Conservation (phyloP, 2,888 invertebrate genomes). For the Drosophila borealis region DNA sequence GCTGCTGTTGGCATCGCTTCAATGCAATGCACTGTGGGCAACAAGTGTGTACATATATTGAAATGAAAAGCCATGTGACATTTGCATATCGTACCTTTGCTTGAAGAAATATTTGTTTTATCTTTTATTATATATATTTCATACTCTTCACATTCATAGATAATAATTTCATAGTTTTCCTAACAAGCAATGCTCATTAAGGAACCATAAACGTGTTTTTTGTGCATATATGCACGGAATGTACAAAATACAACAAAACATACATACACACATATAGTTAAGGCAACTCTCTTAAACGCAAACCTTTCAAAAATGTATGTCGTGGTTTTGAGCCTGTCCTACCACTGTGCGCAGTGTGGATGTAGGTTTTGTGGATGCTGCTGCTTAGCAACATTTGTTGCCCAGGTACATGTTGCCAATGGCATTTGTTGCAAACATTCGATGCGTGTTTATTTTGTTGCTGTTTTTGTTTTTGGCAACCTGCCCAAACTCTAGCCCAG, state of each 20-base stretch:
- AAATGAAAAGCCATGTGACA: background rate
- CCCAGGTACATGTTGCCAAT: constrained; percentile 25
- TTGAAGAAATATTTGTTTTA: too few relatives aligned
- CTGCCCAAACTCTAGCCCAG: constrained; percentile 24
- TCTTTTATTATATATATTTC: too few relatives aligned
- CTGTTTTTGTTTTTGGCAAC: constrained; percentile 25
- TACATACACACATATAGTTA: too few relatives aligned
- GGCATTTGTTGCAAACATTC: constrained; percentile 18
- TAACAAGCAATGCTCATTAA: too few relatives aligned
- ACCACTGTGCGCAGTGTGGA: constrained; percentile 48
- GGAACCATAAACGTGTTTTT: too few relatives aligned
- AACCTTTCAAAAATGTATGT: background rate
- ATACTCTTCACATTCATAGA: too few relatives aligned
- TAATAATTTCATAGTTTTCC: too few relatives aligned
- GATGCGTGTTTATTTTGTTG: background rate
- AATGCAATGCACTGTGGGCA: constrained; percentile 34
- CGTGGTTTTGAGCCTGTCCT: too few relatives aligned
- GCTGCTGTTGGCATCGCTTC: constrained; percentile 18
- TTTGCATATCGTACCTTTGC: too few relatives aligned
- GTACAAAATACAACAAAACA: background rate
- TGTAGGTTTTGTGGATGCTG: constrained; percentile 59
- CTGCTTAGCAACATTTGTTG: constrained; percentile 38
- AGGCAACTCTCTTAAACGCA: background rate
- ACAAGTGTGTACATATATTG: background rate
- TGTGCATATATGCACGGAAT: background rate